phyloP scores from a whole-genome alignment of 2,888 invertebrate species.

The Bugulina stolonifera region DNA sequence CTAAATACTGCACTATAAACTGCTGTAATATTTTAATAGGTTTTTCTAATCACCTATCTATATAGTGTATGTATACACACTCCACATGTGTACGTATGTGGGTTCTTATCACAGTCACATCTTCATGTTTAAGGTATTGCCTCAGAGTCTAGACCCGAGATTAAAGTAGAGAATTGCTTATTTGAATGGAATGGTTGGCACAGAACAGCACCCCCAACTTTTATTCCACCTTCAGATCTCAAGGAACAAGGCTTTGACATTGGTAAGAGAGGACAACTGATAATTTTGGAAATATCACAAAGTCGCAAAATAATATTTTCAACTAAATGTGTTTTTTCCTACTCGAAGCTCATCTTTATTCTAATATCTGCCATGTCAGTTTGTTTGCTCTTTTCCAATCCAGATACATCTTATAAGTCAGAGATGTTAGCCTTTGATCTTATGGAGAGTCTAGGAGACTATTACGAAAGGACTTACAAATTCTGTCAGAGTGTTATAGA shows the following conservation, averaged over 20 bases:
- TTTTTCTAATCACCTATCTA: too few relatives aligned
- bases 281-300: too few relatives aligned
- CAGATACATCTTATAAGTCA: conserved; percentile 8
- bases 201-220: conserved; percentile 66
- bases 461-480: conserved; percentile 22
- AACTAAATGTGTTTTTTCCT: too few relatives aligned
- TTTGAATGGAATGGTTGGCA: conserved; percentile 94
- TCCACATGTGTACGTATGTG: too few relatives aligned
- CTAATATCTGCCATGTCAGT: not conserved
- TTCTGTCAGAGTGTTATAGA: conserved; percentile 15
- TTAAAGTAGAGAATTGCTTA: conserved; percentile 74
- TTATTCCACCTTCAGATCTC: conserved; percentile 70
- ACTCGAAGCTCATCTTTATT: not conserved
- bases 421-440: conserved; percentile 25
- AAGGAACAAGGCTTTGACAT: conserved; percentile 68
- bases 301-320: too few relatives aligned
- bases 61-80: too few relatives aligned
- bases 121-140: not conserved
- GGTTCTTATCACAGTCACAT: too few relatives aligned
- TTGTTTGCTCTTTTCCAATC: not conserved
- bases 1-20: too few relatives aligned
- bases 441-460: conserved; percentile 19
- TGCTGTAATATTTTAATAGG: too few relatives aligned
- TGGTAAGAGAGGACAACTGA: too few relatives aligned
- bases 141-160: conserved; percentile 13